phyloP scores from a whole-genome alignment of 2,113 vertebrate genomes.

The Numenius arquata region DNA sequence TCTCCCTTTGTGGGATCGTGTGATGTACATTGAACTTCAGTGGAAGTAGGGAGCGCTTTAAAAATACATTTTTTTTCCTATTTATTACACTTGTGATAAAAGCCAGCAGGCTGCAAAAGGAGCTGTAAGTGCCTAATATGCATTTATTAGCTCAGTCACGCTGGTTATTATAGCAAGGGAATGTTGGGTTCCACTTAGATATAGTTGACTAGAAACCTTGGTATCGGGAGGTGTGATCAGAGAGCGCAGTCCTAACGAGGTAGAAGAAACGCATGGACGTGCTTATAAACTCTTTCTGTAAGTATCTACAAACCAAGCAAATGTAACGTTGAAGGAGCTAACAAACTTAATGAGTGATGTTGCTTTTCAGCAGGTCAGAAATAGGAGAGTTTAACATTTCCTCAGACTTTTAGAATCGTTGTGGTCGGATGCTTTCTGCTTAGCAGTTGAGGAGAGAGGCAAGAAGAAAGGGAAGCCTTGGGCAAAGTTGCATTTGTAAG shows the following conservation, averaged over 20 bases:
- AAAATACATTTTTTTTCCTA: not conserved
- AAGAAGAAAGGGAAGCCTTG: not conserved
- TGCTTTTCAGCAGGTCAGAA: not conserved
- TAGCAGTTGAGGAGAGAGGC: not conserved
- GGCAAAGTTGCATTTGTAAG: not conserved
- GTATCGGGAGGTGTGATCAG: not conserved
- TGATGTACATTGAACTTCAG: not conserved
- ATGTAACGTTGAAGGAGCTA: not conserved
- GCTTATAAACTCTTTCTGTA: not conserved
- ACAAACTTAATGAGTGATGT: not conserved
- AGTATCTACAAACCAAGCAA: not conserved
- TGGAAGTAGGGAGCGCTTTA: not conserved
- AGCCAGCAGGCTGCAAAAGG: not conserved
- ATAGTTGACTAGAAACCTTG: not conserved
- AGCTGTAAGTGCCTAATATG: not conserved
- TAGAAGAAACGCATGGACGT: not conserved
- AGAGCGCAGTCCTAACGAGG: not conserved
- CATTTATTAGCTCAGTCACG: not conserved
- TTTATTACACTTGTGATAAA: not conserved
- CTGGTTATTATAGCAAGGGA: not conserved
- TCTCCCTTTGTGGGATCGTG: not conserved
- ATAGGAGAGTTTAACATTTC: not conserved
- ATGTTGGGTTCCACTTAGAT: not conserved
- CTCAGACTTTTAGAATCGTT: not conserved
- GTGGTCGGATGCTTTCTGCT: not conserved